A percentile compares a stretch with the other conserved stretches of the same genome.
Evolutionary conservation across 2,888 invertebrate genomes (phyloP).

Genomic region (Pilophorus perplexus): DNA sequence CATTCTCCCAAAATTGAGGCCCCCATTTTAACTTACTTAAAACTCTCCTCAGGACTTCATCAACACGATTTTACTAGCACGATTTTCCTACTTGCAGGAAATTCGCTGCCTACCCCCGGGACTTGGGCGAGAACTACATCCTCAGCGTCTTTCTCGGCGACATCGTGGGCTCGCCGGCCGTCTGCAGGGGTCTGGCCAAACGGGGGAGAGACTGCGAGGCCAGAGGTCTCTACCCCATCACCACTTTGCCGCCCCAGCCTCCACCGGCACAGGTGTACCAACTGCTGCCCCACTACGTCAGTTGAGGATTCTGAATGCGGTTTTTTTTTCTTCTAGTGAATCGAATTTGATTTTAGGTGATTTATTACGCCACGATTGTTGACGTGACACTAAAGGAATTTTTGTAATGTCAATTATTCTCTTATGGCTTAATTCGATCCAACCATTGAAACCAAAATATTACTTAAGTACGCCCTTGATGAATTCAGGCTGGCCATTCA

Average conservation of each 20-base stretch:
- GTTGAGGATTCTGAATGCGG: not conserved
- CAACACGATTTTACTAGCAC: not conserved
- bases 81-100: conserved; percentile 58
- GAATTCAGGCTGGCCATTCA: too few species aligned
- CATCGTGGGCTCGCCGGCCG: conserved; percentile 73
- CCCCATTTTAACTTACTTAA: too few species aligned
- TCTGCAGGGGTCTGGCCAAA: conserved; percentile 78
- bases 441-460: too few species aligned
- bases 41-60: not conserved
- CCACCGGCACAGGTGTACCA: not conserved
- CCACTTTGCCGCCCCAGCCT: not conserved
- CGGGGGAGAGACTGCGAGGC: conserved; percentile 59
- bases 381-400: too few species aligned
- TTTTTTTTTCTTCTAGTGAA: too few species aligned
- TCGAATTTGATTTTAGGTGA: too few species aligned
- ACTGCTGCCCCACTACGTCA: conserved; percentile 15
- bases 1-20: too few species aligned
- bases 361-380: too few species aligned
- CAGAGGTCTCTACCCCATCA: conserved; percentile 10
- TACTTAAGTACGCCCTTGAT: too few species aligned
- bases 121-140: conserved; percentile 74
- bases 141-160: conserved; percentile 83
- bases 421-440: too few species aligned
- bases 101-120: conserved; percentile 72
- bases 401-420: too few species aligned